Evolutionary conservation across 2,113 vertebrate species (phyloP).

Genomic region (Conger conger): DNA sequence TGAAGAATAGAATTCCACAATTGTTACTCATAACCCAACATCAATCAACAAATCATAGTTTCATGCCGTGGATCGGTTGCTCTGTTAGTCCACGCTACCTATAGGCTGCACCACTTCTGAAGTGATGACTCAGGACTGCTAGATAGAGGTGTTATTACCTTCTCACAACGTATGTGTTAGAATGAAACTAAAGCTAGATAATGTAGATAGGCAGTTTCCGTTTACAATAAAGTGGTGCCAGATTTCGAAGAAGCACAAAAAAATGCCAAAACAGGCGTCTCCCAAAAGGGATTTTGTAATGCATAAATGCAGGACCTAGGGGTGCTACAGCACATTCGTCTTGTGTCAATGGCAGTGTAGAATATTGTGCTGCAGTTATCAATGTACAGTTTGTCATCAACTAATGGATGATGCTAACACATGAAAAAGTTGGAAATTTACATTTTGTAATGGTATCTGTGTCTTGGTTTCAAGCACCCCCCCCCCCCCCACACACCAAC

Average conservation of each 20-base stretch:
- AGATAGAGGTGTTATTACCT: conserved; percentile 33
- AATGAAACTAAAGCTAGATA: conserved; percentile 53
- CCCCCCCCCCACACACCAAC: no score
- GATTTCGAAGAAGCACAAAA: conserved; percentile 62
- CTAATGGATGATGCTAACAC: no score
- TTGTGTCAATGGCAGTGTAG: no score
- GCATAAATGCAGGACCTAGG: not conserved
- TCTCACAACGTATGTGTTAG: conserved; percentile 30
- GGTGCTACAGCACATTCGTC: no score
- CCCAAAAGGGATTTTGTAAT: not conserved
- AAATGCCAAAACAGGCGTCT: conserved; percentile 3
- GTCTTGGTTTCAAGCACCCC: no score
- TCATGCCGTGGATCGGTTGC: conserved; percentile 28
- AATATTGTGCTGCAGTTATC: no score
- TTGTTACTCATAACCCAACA: no score
- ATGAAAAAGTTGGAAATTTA: no score
- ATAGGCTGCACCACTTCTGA: conserved; percentile 54
- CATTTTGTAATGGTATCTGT: no score
- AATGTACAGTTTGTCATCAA: no score
- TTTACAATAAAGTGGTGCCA: conserved; percentile 61
- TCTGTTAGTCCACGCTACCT: conserved; percentile 19
- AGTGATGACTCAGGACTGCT: conserved; percentile 18
- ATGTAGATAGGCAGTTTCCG: conserved; percentile 57
- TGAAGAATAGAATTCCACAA: not conserved
- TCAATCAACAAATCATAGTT: not conserved